Conservation (phyloP, 2,113 vertebrate species). For the Cryptotis parvus region DNA sequence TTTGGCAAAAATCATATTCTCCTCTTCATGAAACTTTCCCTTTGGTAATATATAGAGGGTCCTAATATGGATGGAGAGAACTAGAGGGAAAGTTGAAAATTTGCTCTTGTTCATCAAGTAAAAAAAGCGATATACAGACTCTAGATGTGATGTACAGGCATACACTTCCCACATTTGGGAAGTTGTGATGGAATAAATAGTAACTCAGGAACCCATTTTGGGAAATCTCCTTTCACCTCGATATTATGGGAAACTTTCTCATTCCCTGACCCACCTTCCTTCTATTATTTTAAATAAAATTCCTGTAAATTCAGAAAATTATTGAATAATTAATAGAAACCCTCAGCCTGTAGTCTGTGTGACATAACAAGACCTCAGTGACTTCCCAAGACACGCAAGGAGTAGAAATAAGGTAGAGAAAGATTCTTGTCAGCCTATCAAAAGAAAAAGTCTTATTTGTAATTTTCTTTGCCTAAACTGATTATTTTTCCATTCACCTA, state of each 20-base stretch:
- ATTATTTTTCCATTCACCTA: neutral
- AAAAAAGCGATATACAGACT: neutral
- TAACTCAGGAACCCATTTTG: too few species aligned
- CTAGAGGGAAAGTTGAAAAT: neutral
- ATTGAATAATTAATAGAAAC: too few species aligned
- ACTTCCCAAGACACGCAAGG: neutral
- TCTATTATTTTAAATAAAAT: too few species aligned
- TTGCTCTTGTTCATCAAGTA: neutral
- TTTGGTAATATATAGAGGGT: neutral
- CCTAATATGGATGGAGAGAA: neutral
- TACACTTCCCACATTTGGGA: neutral
- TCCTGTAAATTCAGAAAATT: too few species aligned
- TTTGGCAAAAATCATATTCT: neutral
- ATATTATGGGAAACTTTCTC: too few species aligned
- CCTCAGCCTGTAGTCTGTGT: neutral
- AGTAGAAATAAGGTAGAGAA: slow-evolving; percentile 17
- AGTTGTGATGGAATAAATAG: neutral
- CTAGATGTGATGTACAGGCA: neutral
- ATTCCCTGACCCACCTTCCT: too few species aligned
- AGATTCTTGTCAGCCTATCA: neutral
- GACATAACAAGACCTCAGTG: neutral
- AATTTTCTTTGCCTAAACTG: neutral
- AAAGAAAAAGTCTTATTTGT: neutral
- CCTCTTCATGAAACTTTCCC: neutral
- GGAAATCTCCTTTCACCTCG: too few species aligned